Evolutionary conservation across 2,113 vertebrate genomes (phyloP).

Genomic region (Muntiacus reevesi): DNA sequence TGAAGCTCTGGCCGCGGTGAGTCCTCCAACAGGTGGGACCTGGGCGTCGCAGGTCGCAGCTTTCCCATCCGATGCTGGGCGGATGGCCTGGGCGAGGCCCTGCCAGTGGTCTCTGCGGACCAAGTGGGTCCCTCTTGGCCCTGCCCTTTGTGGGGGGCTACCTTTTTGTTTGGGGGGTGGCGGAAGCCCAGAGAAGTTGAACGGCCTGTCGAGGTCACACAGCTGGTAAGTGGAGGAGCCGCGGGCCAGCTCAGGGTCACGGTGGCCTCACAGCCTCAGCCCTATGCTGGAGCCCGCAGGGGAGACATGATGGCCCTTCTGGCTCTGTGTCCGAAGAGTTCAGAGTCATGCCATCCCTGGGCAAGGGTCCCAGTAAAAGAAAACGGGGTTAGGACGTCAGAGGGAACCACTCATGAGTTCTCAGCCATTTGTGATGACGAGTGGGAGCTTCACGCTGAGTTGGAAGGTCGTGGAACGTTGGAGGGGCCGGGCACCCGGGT

Average conservation of each 20-base stretch:
- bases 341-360: accelerated
- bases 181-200: neutral
- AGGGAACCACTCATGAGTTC: accelerated
- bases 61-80: accelerated
- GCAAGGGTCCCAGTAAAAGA: accelerated
- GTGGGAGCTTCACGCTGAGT: accelerated
- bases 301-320: neutral
- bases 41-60: accelerated
- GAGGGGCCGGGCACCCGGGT: accelerated
- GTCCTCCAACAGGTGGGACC: neutral
- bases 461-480: neutral
- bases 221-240: neutral
- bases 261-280: accelerated
- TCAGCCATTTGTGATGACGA: accelerated
- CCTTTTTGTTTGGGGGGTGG: neutral
- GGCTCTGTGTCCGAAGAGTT: neutral
- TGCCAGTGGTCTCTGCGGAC: accelerated
- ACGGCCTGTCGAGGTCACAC: neutral
- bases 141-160: too few species aligned
- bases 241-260: accelerated
- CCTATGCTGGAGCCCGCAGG: accelerated
- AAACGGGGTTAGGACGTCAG: accelerated
- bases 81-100: neutral
- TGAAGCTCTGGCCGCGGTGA: accelerated
- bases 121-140: accelerated